phyloP scores from a whole-genome alignment of 1,140 invertebrate species.

The Drosophila fuyamai region DNA sequence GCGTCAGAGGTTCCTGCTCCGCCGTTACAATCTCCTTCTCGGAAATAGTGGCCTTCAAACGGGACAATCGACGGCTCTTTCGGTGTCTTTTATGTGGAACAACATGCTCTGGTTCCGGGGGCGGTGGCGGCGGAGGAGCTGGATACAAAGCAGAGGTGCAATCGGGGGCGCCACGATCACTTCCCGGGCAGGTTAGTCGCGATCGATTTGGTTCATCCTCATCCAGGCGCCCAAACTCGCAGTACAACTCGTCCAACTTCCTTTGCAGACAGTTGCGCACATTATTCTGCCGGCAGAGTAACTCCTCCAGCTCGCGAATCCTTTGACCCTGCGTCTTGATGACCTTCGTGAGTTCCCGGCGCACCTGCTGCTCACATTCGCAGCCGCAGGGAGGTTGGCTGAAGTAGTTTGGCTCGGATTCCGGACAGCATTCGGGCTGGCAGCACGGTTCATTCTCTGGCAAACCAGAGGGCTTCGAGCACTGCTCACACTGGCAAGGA shows the following conservation, averaged over 20 bases:
- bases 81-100: background rate
- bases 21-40: too few relatives aligned
- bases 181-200: conserved; percentile 6
- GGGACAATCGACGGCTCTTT: background rate
- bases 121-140: background rate
- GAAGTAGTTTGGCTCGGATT: conserved; percentile 6
- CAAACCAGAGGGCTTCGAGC: conserved; percentile 4
- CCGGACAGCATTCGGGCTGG: conserved; percentile 1
- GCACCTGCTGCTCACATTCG: conserved; percentile 35
- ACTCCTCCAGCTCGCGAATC: conserved; percentile 50
- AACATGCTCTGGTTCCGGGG: too few relatives aligned
- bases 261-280: conserved; percentile 36
- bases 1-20: background rate
- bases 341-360: conserved; percentile 30
- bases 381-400: conserved; percentile 38
- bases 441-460: conserved; percentile 10
- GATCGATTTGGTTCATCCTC: background rate
- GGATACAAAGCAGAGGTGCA: background rate
- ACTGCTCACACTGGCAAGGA: conserved; percentile 44
- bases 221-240: conserved; percentile 44
- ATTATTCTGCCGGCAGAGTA: conserved; percentile 46
- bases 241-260: conserved; percentile 57
- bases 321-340: conserved; percentile 43
- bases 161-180: conserved; percentile 13
- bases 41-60: background rate